Conservation (phyloP, 2,113 vertebrate genomes). For the Macquaria australasica region DNA sequence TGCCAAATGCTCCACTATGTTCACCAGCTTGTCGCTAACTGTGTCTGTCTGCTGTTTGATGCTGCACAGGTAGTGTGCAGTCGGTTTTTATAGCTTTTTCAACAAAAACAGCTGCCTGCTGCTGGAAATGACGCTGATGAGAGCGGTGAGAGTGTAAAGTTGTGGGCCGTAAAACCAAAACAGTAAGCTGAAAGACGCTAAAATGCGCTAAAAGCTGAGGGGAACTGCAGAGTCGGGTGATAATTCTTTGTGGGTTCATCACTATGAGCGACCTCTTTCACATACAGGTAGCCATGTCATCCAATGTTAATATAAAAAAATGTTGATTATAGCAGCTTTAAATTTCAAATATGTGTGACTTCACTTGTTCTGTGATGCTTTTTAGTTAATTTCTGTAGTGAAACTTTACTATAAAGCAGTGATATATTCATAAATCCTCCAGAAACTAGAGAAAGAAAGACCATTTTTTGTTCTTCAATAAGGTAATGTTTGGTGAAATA, state of each 20-base stretch:
- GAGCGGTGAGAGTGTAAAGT: neutral
- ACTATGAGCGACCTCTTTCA: neutral
- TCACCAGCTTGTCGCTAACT: neutral
- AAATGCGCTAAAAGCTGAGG: neutral
- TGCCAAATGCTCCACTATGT: neutral
- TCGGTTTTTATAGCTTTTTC: neutral
- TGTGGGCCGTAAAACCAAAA: neutral
- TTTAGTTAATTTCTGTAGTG: neutral
- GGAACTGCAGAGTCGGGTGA: neutral
- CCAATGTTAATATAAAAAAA: neutral
- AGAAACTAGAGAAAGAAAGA: neutral
- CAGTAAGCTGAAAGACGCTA: neutral
- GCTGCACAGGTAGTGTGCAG: neutral
- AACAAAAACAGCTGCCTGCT: neutral
- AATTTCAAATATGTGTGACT: neutral
- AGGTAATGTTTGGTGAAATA: neutral
- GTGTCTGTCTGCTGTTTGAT: neutral
- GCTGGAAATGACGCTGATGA: neutral
- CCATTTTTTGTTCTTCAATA: neutral
- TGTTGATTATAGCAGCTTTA: neutral
- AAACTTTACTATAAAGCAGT: neutral
- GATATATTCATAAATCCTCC: neutral
- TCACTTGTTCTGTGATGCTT: neutral
- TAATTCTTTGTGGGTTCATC: no score
- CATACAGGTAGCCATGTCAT: neutral